Evolutionary conservation across 2,797 vertebrate genomes (phyloP), one percentile per base, ranked within the genome.

Genomic region (Syncerus caffer): DNA sequence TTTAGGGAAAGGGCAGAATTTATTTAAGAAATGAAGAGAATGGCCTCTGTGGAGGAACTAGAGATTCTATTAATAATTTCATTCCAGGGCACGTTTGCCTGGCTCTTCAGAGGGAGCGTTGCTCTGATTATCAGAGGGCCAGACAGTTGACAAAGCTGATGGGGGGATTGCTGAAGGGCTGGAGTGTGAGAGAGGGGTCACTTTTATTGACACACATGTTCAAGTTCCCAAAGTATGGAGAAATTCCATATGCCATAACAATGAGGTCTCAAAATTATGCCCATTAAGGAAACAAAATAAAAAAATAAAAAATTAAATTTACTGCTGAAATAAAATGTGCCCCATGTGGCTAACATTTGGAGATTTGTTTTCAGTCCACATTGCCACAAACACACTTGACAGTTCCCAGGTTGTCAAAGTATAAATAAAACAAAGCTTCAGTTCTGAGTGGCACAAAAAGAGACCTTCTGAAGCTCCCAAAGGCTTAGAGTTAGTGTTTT

Each of bases 321-420:
- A 89, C 87, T 90, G 88, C 96, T 95, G 84, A 93, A 97, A 90
- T 88, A 78, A 97, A 89, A 88, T 58, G n/a, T 88, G 67, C 74
- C 92, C 93, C 95, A 97, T 93, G 95, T 98, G 97, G 96, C 82
- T 93, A 89, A 92, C 93, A 95, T 95, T 97, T 92, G 95, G 92
- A 60, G n/a, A 64, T 97, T 93, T 95, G 53, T 95, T 97, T 95
- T 90, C 89, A 42, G 34, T 93, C 79, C 86, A 82, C 74, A 80
- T 47, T 53, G 76, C 87, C 85, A 42, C 85, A 74, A 71, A 94
- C 80, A 79, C 27, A 85, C 42, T 92, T 93, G 92, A 74, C 80
- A 92, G 90, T 85, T 96, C 82, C 92, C 96, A 90, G 96, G 89
- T 85, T 87, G 92, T 83, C 47, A 50, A 88, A 31, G 76, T 89